A percentile compares a stretch with the other conserved stretches of the same genome.
Conservation (phyloP, 2,888 invertebrate genomes). For the Julus scanicus region DNA sequence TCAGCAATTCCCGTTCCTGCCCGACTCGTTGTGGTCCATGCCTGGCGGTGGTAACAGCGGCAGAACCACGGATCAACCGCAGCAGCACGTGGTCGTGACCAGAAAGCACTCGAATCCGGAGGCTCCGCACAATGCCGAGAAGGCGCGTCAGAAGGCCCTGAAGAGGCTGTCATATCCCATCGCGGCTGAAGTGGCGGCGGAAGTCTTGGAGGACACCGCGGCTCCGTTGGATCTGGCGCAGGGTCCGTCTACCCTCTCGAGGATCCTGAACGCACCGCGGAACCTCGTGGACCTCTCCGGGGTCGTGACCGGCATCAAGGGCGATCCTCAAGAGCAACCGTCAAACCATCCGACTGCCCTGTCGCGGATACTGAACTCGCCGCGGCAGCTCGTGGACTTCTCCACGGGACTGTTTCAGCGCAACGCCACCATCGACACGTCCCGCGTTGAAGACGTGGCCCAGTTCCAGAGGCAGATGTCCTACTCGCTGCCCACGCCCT, state of each 20-base stretch:
- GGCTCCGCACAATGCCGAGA: background rate
- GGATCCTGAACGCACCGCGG: no score
- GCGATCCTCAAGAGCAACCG: constrained; percentile 65
- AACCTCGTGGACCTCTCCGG: background rate
- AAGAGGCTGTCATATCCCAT: constrained; percentile 88
- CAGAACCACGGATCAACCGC: background rate
- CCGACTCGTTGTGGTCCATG: constrained; percentile 18
- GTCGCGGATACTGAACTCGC: constrained; percentile 70
- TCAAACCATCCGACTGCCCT: constrained; percentile 56
- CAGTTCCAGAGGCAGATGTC: constrained; percentile 72
- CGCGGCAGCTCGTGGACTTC: constrained; percentile 95
- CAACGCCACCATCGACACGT: constrained; percentile 90
- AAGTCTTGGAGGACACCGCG: constrained; percentile 60
- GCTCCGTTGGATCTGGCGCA: constrained; percentile 52
- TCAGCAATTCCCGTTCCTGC: background rate
- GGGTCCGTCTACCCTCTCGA: no score
- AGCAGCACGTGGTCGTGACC: background rate
- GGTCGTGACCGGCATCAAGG: constrained; percentile 62
- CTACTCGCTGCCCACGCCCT: constrained; percentile 80
- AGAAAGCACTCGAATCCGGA: constrained; percentile 51
- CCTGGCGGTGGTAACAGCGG: no score
- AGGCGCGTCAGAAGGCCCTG: constrained; percentile 76
- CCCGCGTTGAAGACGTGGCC: constrained; percentile 63
- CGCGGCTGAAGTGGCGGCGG: background rate
- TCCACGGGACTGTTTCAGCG: constrained; percentile 90